Conservation (phyloP, 2,888 invertebrate species). For the Eupsilia transversa region DNA sequence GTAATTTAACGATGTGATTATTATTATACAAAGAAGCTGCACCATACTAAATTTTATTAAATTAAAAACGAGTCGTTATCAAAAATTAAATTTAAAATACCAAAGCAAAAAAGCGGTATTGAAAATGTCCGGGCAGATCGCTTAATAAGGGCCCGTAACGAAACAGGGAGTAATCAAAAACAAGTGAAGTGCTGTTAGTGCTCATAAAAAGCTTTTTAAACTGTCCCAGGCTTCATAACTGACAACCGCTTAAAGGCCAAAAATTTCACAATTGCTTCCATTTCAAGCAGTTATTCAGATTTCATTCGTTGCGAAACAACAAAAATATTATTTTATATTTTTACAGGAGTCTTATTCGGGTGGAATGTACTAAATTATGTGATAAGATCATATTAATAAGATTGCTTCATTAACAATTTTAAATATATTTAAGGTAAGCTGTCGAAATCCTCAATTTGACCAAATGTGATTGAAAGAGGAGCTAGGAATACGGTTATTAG, state of each 20-base stretch:
- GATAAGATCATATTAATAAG: too few species aligned
- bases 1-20: constrained; percentile 31
- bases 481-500: not conserved
- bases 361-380: not conserved
- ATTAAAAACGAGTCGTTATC: constrained; percentile 70
- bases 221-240: constrained; percentile 77
- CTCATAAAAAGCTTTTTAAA: constrained; percentile 80
- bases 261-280: constrained; percentile 76
- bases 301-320: constrained; percentile 68
- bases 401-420: not conserved
- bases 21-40: constrained; percentile 44
- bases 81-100: constrained; percentile 73
- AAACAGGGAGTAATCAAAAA: constrained; percentile 78
- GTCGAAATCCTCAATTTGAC: not conserved
- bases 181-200: constrained; percentile 76
- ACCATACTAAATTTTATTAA: constrained; percentile 55
- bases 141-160: constrained; percentile 79
- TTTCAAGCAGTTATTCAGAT: constrained; percentile 70
- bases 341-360: not conserved
- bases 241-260: constrained; percentile 75
- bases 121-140: constrained; percentile 74
- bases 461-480: not conserved
- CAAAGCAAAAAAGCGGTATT: constrained; percentile 67
- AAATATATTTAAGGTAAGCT: not conserved
- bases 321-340: constrained; percentile 53